A percentile compares a stretch with the other conserved stretches of the same genome.
These are phyloP conservation scores for Peucedramus taeniatus DNA, from an alignment of 2,113 vertebrate genomes.

Conservation along the genomic window DNA sequence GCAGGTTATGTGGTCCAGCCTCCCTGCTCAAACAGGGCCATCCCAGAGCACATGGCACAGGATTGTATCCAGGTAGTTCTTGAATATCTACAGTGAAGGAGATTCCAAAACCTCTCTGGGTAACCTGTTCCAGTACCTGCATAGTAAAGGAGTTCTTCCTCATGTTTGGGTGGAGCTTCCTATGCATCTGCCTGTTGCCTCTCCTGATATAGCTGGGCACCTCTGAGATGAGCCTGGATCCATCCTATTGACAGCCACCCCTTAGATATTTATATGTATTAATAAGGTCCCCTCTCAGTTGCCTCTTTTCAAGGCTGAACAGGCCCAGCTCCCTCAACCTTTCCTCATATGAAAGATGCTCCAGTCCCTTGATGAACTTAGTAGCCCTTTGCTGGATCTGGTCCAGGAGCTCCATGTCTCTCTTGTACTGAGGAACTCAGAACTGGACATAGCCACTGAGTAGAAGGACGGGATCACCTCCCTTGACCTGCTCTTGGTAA, in stretches of 20 bases:
- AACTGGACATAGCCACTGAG: neutral
- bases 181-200: neutral
- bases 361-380: neutral
- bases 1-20: accelerated
- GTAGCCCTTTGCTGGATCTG: accelerated
- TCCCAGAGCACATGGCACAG: neutral
- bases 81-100: neutral
- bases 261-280: neutral
- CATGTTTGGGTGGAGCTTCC: neutral
- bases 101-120: neutral
- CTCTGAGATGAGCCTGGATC: neutral
- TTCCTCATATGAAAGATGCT: neutral
- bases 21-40: neutral
- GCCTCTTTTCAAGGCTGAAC: neutral
- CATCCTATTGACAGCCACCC: neutral
- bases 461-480: neutral
- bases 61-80: neutral
- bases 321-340: neutral
- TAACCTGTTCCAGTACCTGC: neutral
- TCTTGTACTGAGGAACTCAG: neutral
- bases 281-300: neutral
- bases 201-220: neutral
- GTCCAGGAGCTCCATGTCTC: neutral
- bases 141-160: neutral
- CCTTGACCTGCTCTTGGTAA: accelerated